These are phyloP conservation scores for Merodon equestris DNA, from an alignment of 2,888 invertebrate species.

Conservation along the genomic window DNA sequence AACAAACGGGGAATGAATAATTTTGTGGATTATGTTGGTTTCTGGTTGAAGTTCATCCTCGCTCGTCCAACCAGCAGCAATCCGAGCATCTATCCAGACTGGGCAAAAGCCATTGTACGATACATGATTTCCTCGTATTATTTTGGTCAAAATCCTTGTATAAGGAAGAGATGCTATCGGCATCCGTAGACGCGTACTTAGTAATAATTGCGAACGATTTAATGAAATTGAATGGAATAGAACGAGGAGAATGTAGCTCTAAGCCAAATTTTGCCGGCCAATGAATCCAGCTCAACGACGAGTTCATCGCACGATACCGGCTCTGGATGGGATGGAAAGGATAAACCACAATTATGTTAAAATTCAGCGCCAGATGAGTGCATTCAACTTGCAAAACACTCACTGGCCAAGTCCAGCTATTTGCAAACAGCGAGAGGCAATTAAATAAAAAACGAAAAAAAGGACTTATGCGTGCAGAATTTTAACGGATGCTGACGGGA, in stretches of 20 bases:
- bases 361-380: conserved; percentile 47
- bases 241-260: conserved; percentile 37
- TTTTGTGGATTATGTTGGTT: conserved; percentile 65
- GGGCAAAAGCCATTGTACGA: conserved; percentile 1
- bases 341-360: conserved; percentile 48
- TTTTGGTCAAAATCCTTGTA: conserved; percentile 13
- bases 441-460: conserved; percentile 8
- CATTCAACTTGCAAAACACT: conserved; percentile 15
- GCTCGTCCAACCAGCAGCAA: conserved; percentile 25
- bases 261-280: conserved; percentile 30
- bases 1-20: conserved; percentile 68
- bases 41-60: conserved; percentile 65
- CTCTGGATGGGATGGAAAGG: conserved; percentile 21
- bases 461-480: no score
- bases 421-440: conserved; percentile 2
- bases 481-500: conserved; percentile 13
- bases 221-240: conserved; percentile 66
- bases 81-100: conserved; percentile 3
- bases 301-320: not conserved
- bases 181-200: conserved; percentile 7
- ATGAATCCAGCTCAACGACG: conserved; percentile 2
- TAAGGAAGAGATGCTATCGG: conserved; percentile 13
- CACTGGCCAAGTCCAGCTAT: conserved; percentile 12
- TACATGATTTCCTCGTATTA: conserved; percentile 27
- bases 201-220: conserved; percentile 59